Conservation (phyloP, 1,140 invertebrate genomes). For the Habropoda laboriosa region DNA sequence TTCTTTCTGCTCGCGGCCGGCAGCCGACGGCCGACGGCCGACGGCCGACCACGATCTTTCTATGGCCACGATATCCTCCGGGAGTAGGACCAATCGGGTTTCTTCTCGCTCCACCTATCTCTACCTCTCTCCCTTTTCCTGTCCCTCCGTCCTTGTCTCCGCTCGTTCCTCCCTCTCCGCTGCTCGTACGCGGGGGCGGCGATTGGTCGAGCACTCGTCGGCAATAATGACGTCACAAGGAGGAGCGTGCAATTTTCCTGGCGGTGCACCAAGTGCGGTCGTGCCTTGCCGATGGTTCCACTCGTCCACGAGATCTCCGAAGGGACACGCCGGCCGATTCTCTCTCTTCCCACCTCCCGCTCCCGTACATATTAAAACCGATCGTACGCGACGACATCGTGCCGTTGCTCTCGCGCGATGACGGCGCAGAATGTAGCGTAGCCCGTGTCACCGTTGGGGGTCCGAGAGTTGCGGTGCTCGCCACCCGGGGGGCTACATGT, state of each 20-base stretch:
- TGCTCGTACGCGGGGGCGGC: conserved; percentile 35
- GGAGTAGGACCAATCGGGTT: conserved; percentile 72
- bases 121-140: conserved; percentile 41
- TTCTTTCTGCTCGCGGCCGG: conserved; percentile 27
- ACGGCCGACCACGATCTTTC: too few relatives aligned
- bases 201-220: conserved; percentile 51
- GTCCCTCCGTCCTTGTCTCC: conserved; percentile 12
- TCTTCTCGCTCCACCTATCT: conserved; percentile 69
- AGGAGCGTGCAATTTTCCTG: conserved; percentile 59
- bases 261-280: conserved; percentile 48
- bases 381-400: conserved; percentile 58
- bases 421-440: conserved; percentile 64
- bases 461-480: conserved; percentile 73
- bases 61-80: conserved; percentile 74
- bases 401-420: conserved; percentile 55
- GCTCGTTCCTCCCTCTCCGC: conserved; percentile 26
- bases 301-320: conserved; percentile 27
- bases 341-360: too few relatives aligned
- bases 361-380: too few relatives aligned
- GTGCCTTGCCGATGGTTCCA: conserved; percentile 41
- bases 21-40: too few relatives aligned
- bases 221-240: conserved; percentile 59
- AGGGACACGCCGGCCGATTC: too few relatives aligned
- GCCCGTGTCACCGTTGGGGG: conserved; percentile 77
- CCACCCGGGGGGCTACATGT: conserved; percentile 77